Evolutionary conservation across 2,113 vertebrate species (phyloP).

Genomic region (Rostratula benghalensis): DNA sequence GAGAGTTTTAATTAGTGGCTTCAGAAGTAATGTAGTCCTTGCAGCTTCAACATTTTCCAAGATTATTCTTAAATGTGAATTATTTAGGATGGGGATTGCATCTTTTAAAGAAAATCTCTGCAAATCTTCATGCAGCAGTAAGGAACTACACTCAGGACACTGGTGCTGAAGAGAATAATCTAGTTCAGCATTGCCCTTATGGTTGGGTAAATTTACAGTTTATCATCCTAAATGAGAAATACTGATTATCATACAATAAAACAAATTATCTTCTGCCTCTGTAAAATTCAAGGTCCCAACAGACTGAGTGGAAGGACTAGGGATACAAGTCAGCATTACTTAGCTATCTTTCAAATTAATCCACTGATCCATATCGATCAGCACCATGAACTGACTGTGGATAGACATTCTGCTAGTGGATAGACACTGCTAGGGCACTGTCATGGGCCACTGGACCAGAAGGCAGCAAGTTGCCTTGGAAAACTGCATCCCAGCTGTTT

Average conservation of each 20-base stretch:
- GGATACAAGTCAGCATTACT: not conserved
- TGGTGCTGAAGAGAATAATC: not conserved
- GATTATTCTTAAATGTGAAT: not conserved
- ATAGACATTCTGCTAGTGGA: not conserved
- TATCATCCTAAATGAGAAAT: not conserved
- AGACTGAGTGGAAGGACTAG: not conserved
- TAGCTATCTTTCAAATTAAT: not conserved
- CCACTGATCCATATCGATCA: not conserved
- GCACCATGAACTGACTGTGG: not conserved
- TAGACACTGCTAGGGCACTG: not conserved
- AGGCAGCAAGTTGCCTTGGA: not conserved
- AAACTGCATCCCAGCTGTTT: not conserved
- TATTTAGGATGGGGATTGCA: not conserved
- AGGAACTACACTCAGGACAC: not conserved
- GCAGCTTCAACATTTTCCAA: not conserved
- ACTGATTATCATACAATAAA: not conserved
- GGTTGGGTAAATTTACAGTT: not conserved
- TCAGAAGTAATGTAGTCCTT: not conserved
- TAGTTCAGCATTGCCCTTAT: not conserved
- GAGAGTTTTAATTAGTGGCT: not conserved
- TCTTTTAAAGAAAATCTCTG: not conserved
- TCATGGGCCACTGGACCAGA: not conserved
- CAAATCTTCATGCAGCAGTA: not conserved
- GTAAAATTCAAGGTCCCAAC: not conserved
- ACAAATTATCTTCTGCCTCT: not conserved